phyloP scores from a whole-genome alignment of 2,113 vertebrate genomes.

The Oryzias woworae region DNA sequence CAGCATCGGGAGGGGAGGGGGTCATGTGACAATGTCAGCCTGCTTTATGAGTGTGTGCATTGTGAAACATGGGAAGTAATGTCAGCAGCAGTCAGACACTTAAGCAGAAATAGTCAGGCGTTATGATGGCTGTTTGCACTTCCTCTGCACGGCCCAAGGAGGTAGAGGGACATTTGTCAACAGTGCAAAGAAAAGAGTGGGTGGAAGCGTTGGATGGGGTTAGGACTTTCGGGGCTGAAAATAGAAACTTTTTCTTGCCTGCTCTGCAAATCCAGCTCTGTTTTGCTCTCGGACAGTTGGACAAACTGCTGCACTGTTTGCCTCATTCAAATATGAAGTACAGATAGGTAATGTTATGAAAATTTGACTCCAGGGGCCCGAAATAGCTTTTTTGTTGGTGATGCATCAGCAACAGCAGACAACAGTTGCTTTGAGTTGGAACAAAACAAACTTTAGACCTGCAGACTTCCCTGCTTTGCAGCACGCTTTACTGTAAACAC shows the following conservation, averaged over 20 bases:
- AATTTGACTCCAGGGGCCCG: slow-evolving; percentile 15
- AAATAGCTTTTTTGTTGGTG: background rate
- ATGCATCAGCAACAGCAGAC: too few species aligned
- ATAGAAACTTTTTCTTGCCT: slow-evolving; percentile 51
- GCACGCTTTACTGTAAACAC: too few species aligned
- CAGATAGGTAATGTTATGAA: slow-evolving; percentile 9
- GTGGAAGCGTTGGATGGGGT: slow-evolving; percentile 14
- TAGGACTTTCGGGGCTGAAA: slow-evolving; percentile 14
- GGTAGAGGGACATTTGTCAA: slow-evolving; percentile 51
- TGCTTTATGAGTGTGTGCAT: slow-evolving; percentile 64
- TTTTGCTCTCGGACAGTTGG: slow-evolving; percentile 5
- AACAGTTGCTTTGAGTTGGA: too few species aligned
- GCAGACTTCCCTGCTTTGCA: too few species aligned
- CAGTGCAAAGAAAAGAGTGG: slow-evolving; percentile 38
- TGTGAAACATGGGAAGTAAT: slow-evolving; percentile 82
- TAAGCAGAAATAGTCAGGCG: slow-evolving; percentile 67
- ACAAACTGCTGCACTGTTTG: slow-evolving; percentile 10
- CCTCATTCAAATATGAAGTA: slow-evolving; percentile 48
- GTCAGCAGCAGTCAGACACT: slow-evolving; percentile 66
- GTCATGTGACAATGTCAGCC: slow-evolving; percentile 65
- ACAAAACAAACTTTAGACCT: too few species aligned
- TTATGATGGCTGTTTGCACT: slow-evolving; percentile 60
- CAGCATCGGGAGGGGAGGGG: slow-evolving; percentile 43
- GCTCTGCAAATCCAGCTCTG: slow-evolving; percentile 40
- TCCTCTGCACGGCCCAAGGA: slow-evolving; percentile 58